phyloP scores from a whole-genome alignment of 2,113 vertebrate genomes.

The Cathartes aura region DNA sequence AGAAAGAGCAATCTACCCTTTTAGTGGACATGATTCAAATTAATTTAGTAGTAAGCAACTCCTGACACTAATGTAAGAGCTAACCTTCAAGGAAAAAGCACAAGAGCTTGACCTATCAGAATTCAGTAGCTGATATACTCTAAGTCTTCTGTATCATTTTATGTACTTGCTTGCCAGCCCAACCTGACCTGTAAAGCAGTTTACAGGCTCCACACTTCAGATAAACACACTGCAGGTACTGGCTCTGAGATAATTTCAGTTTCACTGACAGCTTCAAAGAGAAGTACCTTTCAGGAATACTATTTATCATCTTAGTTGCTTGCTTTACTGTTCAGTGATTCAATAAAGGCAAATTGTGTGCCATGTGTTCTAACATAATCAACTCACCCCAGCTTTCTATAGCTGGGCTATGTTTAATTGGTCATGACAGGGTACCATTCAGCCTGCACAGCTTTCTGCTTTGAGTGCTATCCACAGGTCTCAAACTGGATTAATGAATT shows the following conservation, averaged over 20 bases:
- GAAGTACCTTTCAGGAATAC: neutral
- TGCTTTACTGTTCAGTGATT: neutral
- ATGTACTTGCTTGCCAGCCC: neutral
- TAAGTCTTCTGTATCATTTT: neutral
- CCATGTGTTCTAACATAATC: neutral
- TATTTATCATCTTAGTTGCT: neutral
- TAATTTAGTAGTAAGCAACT: neutral
- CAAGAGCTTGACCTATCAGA: neutral
- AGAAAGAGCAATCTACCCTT: neutral
- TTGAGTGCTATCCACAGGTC: neutral
- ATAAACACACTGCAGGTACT: neutral
- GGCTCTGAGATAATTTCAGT: neutral
- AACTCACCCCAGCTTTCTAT: neutral
- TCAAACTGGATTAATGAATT: neutral
- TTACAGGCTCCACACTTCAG: neutral
- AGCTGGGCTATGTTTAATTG: neutral
- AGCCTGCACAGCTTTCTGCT: neutral
- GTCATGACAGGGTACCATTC: neutral
- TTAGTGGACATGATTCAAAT: neutral
- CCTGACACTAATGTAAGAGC: neutral
- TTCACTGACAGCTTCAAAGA: neutral
- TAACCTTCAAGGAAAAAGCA: neutral
- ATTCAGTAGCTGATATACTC: neutral
- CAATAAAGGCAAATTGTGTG: neutral
- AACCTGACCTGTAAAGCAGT: neutral